phyloP scores from a whole-genome alignment of 2,888 invertebrate species.

The Acleris cristana region DNA sequence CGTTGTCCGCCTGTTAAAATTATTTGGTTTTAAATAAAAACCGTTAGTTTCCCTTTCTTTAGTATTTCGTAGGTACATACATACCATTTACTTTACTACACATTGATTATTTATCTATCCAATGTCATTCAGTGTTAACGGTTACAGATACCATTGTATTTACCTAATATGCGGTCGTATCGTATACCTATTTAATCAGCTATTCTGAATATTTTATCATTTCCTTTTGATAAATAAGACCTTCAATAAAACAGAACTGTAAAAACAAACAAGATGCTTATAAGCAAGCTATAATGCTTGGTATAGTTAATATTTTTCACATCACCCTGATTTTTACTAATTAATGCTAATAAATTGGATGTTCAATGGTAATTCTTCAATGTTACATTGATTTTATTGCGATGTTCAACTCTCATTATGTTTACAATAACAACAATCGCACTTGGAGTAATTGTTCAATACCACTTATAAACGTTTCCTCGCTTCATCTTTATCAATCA shows the following conservation, averaged over 20 bases:
- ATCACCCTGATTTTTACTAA: not conserved
- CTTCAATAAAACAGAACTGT: not conserved
- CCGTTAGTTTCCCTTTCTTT: too few relatives aligned
- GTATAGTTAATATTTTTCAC: slow-evolving; percentile 1
- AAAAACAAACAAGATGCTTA: slow-evolving; percentile 1
- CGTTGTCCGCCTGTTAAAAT: too few relatives aligned
- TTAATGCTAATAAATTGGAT: slow-evolving; percentile 1
- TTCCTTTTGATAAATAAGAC: slow-evolving; percentile 21
- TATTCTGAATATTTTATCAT: slow-evolving; percentile 24
- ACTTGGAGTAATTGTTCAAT: slow-evolving; percentile 17
- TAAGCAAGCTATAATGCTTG: slow-evolving; percentile 11
- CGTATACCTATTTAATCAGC: slow-evolving; percentile 11
- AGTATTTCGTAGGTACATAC: too few relatives aligned
- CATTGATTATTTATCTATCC: slow-evolving; percentile 36
- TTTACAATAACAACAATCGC: slow-evolving; percentile 15
- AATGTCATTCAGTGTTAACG: slow-evolving; percentile 33
- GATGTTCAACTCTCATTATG: slow-evolving; percentile 21
- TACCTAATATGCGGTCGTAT: slow-evolving; percentile 13
- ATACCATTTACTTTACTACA: slow-evolving; percentile 1
- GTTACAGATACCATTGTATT: slow-evolving; percentile 19
- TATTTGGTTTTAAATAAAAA: too few relatives aligned
- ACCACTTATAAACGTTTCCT: slow-evolving; percentile 29
- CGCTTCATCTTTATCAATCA: slow-evolving; percentile 34
- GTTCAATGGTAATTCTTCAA: slow-evolving; percentile 12
- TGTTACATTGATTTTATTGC: slow-evolving; percentile 13